These are phyloP conservation scores for Akabosia matsudoensis DNA, from an alignment of 1,140 invertebrate genomes.

Conservation along the genomic window DNA sequence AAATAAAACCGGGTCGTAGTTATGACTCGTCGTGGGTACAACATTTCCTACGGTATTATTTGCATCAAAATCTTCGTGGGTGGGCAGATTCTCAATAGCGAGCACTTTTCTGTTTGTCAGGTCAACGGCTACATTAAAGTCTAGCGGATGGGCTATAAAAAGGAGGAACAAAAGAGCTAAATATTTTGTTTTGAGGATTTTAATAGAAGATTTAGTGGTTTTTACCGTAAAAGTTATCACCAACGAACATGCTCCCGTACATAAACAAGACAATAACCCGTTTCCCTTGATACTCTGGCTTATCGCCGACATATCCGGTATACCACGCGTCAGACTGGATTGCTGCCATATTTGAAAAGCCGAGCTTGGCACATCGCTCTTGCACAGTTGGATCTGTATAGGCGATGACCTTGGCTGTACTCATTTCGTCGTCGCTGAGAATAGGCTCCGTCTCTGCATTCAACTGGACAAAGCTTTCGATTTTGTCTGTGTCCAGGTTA, in stretches of 20 bases:
- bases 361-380: background rate
- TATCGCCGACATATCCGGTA: slow-evolving; percentile 30
- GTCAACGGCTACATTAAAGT: slow-evolving; percentile 29
- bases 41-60: slow-evolving; percentile 24
- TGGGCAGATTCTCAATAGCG: slow-evolving; percentile 17
- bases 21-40: background rate
- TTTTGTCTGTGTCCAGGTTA: slow-evolving; percentile 1
- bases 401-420: background rate
- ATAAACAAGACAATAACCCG: slow-evolving; percentile 26
- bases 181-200: background rate
- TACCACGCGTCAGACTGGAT: slow-evolving; percentile 28
- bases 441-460: background rate
- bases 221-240: slow-evolving; percentile 27
- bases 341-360: background rate
- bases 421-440: slow-evolving; percentile 3
- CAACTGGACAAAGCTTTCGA: slow-evolving; percentile 2
- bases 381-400: background rate
- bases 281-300: slow-evolving; percentile 17
- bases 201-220: background rate
- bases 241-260: slow-evolving; percentile 13
- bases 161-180: background rate
- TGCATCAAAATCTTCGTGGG: slow-evolving; percentile 7
- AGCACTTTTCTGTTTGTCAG: slow-evolving; percentile 7
- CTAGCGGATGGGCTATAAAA: slow-evolving; percentile 27
- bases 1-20: slow-evolving; percentile 24